phyloP scores from a whole-genome alignment of 2,888 invertebrate species.

The Lysandra bellargus region DNA sequence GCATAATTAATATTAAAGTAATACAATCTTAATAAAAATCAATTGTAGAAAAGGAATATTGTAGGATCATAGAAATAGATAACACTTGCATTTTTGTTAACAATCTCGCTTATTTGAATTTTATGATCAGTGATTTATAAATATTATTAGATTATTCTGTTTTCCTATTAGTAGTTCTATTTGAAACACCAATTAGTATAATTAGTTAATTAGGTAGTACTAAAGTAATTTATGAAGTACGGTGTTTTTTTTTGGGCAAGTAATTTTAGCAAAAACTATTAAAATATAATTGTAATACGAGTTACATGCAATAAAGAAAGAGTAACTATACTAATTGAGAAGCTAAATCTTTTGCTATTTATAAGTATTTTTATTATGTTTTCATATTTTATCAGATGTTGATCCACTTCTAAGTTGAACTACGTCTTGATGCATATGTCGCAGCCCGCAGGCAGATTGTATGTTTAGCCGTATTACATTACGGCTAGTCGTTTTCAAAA shows the following conservation, averaged over 20 bases:
- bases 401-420: not conserved
- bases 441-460: too few species aligned
- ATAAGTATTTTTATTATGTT: not conserved
- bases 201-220: slow-evolving; percentile 35
- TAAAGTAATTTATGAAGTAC: slow-evolving; percentile 15
- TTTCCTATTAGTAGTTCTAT: slow-evolving; percentile 59
- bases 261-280: not conserved
- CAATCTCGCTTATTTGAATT: slow-evolving; percentile 22
- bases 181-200: slow-evolving; percentile 70
- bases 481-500: too few species aligned
- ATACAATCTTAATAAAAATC: not conserved
- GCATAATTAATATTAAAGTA: not conserved
- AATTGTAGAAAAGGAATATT: not conserved
- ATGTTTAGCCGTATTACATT: too few species aligned
- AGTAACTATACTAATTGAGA: not conserved
- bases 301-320: not conserved
- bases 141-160: slow-evolving; percentile 40
- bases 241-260: slow-evolving; percentile 5
- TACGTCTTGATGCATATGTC: too few species aligned
- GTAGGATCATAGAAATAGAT: not conserved
- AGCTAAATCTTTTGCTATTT: not conserved
- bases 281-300: not conserved
- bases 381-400: not conserved
- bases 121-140: slow-evolving; percentile 32
- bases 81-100: not conserved